Evolutionary conservation across 2,113 vertebrate genomes (phyloP).

Genomic region (Bufo bufo): DNA sequence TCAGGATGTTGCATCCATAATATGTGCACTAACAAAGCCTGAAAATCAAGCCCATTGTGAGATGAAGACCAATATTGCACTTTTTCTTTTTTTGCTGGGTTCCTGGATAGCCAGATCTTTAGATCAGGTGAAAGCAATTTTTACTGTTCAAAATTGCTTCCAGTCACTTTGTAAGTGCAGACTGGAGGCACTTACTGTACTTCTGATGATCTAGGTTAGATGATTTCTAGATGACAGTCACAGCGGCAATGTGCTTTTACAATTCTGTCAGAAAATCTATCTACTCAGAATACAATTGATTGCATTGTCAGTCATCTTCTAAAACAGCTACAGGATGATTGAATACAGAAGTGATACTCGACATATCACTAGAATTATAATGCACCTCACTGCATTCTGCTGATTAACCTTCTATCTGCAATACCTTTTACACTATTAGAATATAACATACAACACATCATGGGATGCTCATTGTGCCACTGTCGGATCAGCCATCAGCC

Average conservation of each 20-base stretch:
- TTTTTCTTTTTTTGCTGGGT: not conserved
- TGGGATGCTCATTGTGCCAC: slow-evolving; percentile 1
- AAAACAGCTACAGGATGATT: not conserved
- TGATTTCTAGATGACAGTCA: not conserved
- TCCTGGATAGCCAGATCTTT: not conserved
- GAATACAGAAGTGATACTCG: not conserved
- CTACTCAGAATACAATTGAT: not conserved
- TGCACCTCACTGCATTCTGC: not conserved
- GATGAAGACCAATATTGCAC: not conserved
- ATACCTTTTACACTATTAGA: not conserved
- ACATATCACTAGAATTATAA: not conserved
- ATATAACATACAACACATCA: not conserved
- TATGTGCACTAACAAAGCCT: no score
- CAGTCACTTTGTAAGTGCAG: not conserved
- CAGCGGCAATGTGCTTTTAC: not conserved
- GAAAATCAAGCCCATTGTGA: not conserved
- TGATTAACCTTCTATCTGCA: not conserved
- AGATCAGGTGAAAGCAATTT: not conserved
- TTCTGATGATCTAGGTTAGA: not conserved
- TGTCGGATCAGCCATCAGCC: not conserved
- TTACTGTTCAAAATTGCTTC: not conserved
- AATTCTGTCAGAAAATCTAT: not conserved
- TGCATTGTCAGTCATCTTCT: not conserved
- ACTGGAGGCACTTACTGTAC: not conserved
- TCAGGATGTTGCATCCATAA: no score